Percentiles rank a stretch among this genome's conserved stretches.
These are phyloP conservation scores for Phenganax stokvisi DNA, from an alignment of 92 coral and sea anemone species.

Conservation along the genomic window DNA sequence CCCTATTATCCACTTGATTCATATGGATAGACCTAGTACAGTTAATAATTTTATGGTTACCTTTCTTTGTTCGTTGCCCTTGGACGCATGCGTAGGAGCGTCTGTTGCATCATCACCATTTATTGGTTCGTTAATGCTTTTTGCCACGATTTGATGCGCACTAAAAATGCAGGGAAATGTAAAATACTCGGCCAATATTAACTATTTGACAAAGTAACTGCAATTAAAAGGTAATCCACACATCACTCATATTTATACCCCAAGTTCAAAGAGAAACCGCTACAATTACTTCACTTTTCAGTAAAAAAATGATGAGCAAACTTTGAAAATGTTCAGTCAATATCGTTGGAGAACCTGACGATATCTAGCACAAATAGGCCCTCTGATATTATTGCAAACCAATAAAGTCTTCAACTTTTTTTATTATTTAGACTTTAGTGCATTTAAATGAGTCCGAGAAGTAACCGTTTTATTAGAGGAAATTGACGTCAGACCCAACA, in stretches of 20 bases:
- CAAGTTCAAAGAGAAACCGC: too few relatives aligned
- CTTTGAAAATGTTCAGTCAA: too few relatives aligned
- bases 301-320: too few relatives aligned
- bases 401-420: too few relatives aligned
- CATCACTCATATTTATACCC: too few relatives aligned
- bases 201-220: too few relatives aligned
- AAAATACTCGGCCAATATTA: not conserved
- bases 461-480: not conserved
- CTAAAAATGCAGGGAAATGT: not conserved
- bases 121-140: not conserved
- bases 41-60: not conserved
- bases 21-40: not conserved
- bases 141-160: not conserved
- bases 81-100: constrained; percentile 1
- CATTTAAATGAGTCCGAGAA: not conserved
- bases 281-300: too few relatives aligned
- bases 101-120: not conserved
- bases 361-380: too few relatives aligned
- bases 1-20: not conserved
- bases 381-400: too few relatives aligned
- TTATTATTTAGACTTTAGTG: too few relatives aligned
- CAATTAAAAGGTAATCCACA: too few relatives aligned
- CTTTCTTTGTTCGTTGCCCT: not conserved
- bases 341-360: too few relatives aligned
- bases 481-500: not conserved